Base-by-base conservation (phyloP, 2,888 invertebrate genomes). In the Cremastinae sp. region DNA sequence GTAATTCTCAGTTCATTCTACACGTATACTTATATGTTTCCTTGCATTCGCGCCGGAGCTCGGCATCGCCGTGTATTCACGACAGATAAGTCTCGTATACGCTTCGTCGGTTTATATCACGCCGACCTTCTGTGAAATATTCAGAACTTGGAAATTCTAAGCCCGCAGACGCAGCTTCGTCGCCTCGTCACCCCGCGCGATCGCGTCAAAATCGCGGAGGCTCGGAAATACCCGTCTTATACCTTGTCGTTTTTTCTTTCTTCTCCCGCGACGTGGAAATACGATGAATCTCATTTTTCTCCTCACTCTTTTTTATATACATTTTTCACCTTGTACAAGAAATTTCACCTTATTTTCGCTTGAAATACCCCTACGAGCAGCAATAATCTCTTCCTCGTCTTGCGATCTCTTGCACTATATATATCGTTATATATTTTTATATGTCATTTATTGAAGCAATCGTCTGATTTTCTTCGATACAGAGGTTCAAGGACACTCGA, bases 111-210 rank as follows among this genome's bases (percentile, higher is more conserved):
- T 56, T 28, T 74, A 54, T 38, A 68, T 68, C 54, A 66, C 62
- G 43, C 34, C 74, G 68, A 68, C 22, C 68, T 49, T 9, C 1
- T 12, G 41, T 59, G 73, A 66, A 66, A 74, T 74, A 74, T 74
- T 74, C 68, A 49, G 38, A 74, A 49, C 56, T 74, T 47, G 28
- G 49, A 74, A 74, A 74, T 74, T 68, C 68, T 68, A 68, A 68
- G 62, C 62, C 47, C 14, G 47, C 61, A 38, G 51, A 58, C 43
- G 28, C 9, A 28, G 16, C 47, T 3, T 47, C 20, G 22, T 45
- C 73, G 22, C 53, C 53, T 59, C 68, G 47, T 62, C 18, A 41
- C 49, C 56, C 41, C 68, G 14, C 56, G 47, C 49, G 66, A 62
- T 68, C 62, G 51, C 54, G 20, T 58, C 68, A 47, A 56, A 66